Percentiles rank a stretch among this genome's conserved stretches.
Evolutionary conservation across 2,113 vertebrate species (phyloP).

Genomic region (Pangasianodon hypophthalmus): DNA sequence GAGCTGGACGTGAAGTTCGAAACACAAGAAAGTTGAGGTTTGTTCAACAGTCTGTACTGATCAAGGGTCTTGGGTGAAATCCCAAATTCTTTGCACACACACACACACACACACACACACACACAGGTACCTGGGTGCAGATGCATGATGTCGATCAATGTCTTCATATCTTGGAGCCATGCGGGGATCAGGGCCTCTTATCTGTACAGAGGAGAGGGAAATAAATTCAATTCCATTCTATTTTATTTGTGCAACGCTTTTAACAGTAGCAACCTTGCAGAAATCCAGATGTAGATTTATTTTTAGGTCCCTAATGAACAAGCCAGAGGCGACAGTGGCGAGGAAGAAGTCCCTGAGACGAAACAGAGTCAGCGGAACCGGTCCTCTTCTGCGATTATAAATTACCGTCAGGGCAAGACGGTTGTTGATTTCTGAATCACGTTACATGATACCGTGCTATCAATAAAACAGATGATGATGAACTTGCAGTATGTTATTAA

Average conservation of each 20-base stretch:
- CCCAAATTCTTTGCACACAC: neutral
- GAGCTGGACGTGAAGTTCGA: neutral
- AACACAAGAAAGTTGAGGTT: neutral
- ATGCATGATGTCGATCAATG: slow-evolving; percentile 78
- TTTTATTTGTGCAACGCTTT: neutral
- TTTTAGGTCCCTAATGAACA: neutral
- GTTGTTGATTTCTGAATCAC: neutral
- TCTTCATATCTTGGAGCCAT: slow-evolving; percentile 79
- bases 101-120: neutral
- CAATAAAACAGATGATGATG: too few relatives aligned
- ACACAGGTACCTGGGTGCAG: slow-evolving; percentile 82
- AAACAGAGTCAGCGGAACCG: neutral
- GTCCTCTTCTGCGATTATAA: neutral
- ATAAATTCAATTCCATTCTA: neutral
- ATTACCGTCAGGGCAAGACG: neutral
- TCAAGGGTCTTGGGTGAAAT: neutral
- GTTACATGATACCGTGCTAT: neutral
- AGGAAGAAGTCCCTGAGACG: neutral
- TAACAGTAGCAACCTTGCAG: neutral
- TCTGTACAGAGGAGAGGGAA: slow-evolving; percentile 68
- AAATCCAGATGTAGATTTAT: neutral
- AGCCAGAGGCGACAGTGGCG: neutral
- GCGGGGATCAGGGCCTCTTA: slow-evolving; percentile 80
- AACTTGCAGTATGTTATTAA: neutral
- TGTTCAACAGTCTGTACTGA: neutral